Evolutionary conservation across 2,797 vertebrate genomes (phyloP), one percentile per base, ranked within the genome.

Genomic region (Betta splendens): DNA sequence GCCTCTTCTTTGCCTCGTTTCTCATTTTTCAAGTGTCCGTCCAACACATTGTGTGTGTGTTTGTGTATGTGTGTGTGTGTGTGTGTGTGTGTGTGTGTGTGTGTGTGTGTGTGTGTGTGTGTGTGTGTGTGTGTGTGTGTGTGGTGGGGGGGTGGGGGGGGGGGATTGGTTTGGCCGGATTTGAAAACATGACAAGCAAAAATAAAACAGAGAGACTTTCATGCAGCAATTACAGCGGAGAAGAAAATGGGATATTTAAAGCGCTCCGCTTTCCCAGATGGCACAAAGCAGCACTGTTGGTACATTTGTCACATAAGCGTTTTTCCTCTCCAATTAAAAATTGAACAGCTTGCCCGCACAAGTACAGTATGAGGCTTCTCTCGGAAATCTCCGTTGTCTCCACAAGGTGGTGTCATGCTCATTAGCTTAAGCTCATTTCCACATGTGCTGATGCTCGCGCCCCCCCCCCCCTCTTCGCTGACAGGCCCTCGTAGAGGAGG

Each of bases 381-480:
- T 74, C 47, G 67, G 64, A 84, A 58, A 55, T 78, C 64, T 72
- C 68, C 65, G 33, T 52, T 65, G 58, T 80, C 87, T 88, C 90
- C 90, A 91, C 90, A 89, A 92, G 91, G 86, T 89, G 90, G 90
- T 81, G 89, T 85, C 84, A 73, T 90, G 72, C 64, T 89, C 87
- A 89, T 87, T 87, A 88, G 74, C 74, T 85, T 64, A 46, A 57
- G 61, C 52, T 80, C 46, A 64, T 66, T 68, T 60, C 63, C 44
- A 75, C 54, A 66, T 47, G 45, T 33, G 13, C 15, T 42, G 25
- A 31, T 38, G 16, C 25, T 7, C 15, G 33, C 20, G n/a, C 15
- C 23, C 36, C 36, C 23, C 36, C 15, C 37, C 11, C n/a, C 5
- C 5, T 13, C n/a, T n/a, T n/a, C n/a, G n/a, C n/a, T n/a, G n/a